phyloP scores from a whole-genome alignment of 2,113 vertebrate species.

The Bombycilla garrulus region DNA sequence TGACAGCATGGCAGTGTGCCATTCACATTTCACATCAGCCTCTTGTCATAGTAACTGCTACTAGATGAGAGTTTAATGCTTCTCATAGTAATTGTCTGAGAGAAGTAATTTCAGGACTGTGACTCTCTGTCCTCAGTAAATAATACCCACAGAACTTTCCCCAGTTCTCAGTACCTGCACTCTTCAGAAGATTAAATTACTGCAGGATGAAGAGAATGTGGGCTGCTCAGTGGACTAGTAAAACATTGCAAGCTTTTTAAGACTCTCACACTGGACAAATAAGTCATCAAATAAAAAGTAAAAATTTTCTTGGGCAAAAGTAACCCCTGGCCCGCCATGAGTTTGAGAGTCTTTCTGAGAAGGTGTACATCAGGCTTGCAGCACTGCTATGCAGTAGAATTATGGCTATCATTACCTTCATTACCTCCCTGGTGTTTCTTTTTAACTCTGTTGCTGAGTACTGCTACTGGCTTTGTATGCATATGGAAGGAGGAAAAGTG shows the following conservation, averaged over 20 bases:
- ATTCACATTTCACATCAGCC: neutral
- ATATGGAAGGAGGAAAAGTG: neutral
- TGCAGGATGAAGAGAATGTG: conserved; percentile 46
- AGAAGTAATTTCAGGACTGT: conserved; percentile 16
- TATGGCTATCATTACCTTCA: neutral
- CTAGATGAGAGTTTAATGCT: neutral
- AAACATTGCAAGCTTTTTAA: conserved; percentile 21
- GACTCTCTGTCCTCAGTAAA: neutral
- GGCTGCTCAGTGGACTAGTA: conserved; percentile 23
- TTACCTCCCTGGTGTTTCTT: conserved; percentile 6
- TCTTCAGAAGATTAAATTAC: conserved; percentile 58
- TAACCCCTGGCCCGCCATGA: neutral
- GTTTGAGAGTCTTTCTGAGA: neutral
- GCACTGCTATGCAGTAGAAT: neutral
- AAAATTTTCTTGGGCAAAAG: neutral
- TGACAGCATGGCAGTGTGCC: neutral
- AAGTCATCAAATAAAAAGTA: conserved; percentile 21
- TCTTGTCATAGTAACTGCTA: neutral
- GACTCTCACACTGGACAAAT: neutral
- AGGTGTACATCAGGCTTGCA: neutral
- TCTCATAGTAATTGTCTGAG: neutral
- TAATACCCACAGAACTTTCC: neutral
- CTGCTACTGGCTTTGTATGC: neutral
- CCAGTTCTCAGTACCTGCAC: neutral
- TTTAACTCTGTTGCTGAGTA: conserved; percentile 5